Evolutionary conservation across 2,113 vertebrate genomes (phyloP), one percentile per base, ranked within the genome.

Genomic region (Grammomys surdaster): DNA sequence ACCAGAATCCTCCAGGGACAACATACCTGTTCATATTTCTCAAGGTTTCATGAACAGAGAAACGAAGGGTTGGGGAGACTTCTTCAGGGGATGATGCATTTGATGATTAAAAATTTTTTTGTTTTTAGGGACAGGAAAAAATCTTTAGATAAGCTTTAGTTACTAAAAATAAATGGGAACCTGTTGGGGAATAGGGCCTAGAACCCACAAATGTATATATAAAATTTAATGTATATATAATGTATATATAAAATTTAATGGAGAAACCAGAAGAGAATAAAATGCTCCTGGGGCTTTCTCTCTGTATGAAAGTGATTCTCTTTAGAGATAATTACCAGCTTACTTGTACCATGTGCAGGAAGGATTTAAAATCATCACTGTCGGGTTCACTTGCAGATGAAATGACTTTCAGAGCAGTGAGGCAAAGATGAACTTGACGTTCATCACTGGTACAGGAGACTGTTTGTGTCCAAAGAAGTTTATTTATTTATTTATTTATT

Each of bases 291-390:
- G 11, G 0, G 6, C 16, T 28, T 69, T 20, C 24, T 76, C 89
- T 94, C 54, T 40, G 3, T 22, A 75, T 65, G 63, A 93, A 95
- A 89, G 77, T 65, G 56, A 93, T 81, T 96, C 77, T 91, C 51
- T 43, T 33, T 73, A 40, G 86, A 95, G 95, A 88, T 77, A 87
- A 97, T 88, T 69, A 93, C 69, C 78, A 88, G n/a, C 16, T 96
- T 69, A 90, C 1, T 9, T 88, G 65, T 54, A 48, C 60, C 75
- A 58, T 17, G 11, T 28, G 28, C 33, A 33, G 56, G 40, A 1
- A 14, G 58, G 85, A 91, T 88, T 84, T 93, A 90, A 91, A 94
- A 93, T 0, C 87, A 58, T 85, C 89, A 0, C 19, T 20, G 28
- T 36, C 72, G 60, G 24, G 48, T 76, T 94, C 43, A 75, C 77